Evolutionary conservation across 1,140 invertebrate species (phyloP).

Genomic region (Agrilus planipennis): DNA sequence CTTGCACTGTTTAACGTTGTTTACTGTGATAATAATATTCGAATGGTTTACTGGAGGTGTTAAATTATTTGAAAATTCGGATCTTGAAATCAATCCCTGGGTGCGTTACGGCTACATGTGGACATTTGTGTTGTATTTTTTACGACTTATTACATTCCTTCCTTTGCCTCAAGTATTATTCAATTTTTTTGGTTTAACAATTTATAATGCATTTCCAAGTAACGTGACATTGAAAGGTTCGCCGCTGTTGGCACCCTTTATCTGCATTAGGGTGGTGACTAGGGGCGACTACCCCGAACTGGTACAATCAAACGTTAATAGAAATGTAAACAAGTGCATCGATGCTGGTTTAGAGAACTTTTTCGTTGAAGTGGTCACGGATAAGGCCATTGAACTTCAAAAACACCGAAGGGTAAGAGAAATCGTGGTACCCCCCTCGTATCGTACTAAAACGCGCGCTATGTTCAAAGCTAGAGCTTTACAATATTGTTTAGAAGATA

Average conservation of each 20-base stretch:
- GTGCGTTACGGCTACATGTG: conserved; percentile 62
- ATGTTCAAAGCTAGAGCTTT: conserved; percentile 91
- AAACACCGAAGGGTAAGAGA: conserved; percentile 62
- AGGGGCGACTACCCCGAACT: conserved; percentile 89
- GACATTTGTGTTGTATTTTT: conserved; percentile 61
- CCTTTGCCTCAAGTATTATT: conserved; percentile 83
- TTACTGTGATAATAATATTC: conserved; percentile 62
- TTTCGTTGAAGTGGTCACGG: conserved; percentile 93
- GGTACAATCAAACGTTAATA: conserved; percentile 75
- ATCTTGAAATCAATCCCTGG: conserved; percentile 64
- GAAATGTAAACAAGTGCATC: conserved; percentile 82
- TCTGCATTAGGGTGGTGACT: conserved; percentile 92
- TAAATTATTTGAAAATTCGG: conserved; percentile 47
- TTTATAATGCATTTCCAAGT: conserved; percentile 92
- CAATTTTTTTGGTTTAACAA: conserved; percentile 80
- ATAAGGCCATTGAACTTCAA: conserved; percentile 69
- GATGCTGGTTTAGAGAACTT: conserved; percentile 92
- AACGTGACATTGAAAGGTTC: conserved; percentile 84
- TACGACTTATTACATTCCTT: conserved; percentile 73
- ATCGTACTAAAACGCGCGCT: conserved; percentile 80
- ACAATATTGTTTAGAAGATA: conserved; percentile 91
- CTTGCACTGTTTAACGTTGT: conserved; percentile 66
- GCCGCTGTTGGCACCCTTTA: conserved; percentile 83
- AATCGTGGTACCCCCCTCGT: conserved; percentile 75
- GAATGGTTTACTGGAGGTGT: conserved; percentile 71